Percentiles rank a stretch among this genome's conserved stretches.
Conservation (phyloP, 2,888 invertebrate genomes). For the Cryptus viduatorius region DNA sequence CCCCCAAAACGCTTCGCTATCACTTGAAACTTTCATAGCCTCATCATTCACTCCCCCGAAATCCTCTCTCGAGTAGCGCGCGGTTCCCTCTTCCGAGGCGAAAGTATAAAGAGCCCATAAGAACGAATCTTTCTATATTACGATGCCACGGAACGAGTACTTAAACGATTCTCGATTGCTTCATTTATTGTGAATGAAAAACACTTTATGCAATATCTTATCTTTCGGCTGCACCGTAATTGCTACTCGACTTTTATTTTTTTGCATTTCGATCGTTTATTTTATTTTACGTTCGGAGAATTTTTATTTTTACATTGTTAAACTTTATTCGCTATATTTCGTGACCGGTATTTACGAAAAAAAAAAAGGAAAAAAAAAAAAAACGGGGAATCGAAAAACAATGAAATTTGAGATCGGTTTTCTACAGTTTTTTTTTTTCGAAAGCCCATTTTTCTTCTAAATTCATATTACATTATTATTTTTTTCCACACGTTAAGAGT, state of each 20-base stretch:
- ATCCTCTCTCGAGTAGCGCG: constrained; percentile 55
- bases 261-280: neutral
- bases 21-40: constrained; percentile 68
- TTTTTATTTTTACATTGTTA: neutral
- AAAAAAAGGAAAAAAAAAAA: too few relatives aligned
- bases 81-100: constrained; percentile 27
- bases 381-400: too few relatives aligned
- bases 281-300: neutral
- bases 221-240: neutral
- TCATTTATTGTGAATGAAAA: constrained; percentile 23
- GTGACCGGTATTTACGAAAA: too few relatives aligned
- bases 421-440: too few relatives aligned
- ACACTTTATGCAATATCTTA: constrained; percentile 3
- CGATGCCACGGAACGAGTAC: constrained; percentile 23
- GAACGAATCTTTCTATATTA: constrained; percentile 51
- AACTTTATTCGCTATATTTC: neutral
- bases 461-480: too few relatives aligned
- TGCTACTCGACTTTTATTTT: constrained; percentile 1
- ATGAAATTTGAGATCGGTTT: too few relatives aligned
- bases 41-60: constrained; percentile 62
- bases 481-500: too few relatives aligned
- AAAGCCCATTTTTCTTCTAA: too few relatives aligned
- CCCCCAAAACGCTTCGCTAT: constrained; percentile 55
- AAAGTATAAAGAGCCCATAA: constrained; percentile 5
- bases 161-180: constrained; percentile 35